Conservation (phyloP, 2,797 vertebrate genomes). For the Rhadinocentrus ornatus region DNA sequence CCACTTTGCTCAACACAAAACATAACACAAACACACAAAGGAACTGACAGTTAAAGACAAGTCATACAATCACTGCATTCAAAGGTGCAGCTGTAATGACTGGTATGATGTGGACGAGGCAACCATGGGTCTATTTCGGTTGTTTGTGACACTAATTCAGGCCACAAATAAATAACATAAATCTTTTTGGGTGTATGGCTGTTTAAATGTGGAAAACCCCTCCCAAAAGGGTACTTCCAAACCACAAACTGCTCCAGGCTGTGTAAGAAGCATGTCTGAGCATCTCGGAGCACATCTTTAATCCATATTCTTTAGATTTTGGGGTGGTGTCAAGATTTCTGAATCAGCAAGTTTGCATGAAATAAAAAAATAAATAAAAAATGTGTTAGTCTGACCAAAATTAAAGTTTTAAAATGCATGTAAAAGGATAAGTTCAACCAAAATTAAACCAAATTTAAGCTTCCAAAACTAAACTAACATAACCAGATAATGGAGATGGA, state of each 20-base stretch:
- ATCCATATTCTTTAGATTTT: not conserved
- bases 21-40: not conserved
- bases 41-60: constrained; percentile 11
- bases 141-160: constrained; percentile 5
- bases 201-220: constrained; percentile 56
- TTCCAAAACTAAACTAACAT: no score
- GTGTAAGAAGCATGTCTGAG: not conserved
- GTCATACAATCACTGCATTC: constrained; percentile 15
- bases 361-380: no score
- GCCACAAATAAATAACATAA: constrained; percentile 29
- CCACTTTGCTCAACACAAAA: constrained; percentile 2
- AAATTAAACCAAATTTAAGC: no score
- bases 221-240: constrained; percentile 47
- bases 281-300: constrained; percentile 6
- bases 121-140: not conserved
- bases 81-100: constrained; percentile 6
- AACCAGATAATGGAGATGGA: no score
- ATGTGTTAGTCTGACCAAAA: no score
- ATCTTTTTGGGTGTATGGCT: constrained; percentile 18
- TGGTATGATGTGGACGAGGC: constrained; percentile 11
- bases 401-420: no score
- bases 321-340: not conserved
- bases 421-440: no score
- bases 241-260: not conserved
- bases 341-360: no score